A percentile compares a stretch with the other conserved stretches of the same genome.
phyloP scores from a whole-genome alignment of 2,888 invertebrate species.

The Calameuta idolon region DNA sequence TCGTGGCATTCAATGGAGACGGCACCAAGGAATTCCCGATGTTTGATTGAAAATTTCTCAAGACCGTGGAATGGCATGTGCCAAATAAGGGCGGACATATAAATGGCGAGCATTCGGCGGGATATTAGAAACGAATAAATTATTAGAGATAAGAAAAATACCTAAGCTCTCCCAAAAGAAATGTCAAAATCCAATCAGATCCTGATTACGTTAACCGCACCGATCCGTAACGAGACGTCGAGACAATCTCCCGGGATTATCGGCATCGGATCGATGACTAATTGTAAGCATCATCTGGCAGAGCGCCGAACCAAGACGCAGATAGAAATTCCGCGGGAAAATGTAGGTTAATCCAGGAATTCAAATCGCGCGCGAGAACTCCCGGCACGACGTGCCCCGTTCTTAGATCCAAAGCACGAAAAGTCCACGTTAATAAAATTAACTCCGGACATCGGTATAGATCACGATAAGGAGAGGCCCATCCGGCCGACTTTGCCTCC shows the following conservation, averaged over 20 bases:
- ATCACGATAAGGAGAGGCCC: not conserved
- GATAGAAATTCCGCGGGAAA: not conserved
- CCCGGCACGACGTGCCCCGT: not conserved
- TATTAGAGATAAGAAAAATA: not conserved
- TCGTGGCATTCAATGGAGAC: slow-evolving; percentile 47
- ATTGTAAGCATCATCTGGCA: not conserved
- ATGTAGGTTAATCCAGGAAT: not conserved
- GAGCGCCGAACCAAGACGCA: not conserved
- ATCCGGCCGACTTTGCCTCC: not conserved
- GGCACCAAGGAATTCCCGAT: slow-evolving; percentile 57
- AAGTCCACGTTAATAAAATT: not conserved
- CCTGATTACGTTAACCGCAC: not conserved
- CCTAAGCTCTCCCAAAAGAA: not conserved
- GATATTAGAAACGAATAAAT: not conserved
- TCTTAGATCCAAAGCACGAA: not conserved
- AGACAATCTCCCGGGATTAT: not conserved
- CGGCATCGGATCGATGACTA: not conserved
- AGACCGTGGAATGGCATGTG: slow-evolving; percentile 57
- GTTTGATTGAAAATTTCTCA: slow-evolving; percentile 67
- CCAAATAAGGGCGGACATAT: slow-evolving; percentile 20
- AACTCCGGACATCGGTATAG: not conserved
- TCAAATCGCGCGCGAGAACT: not conserved
- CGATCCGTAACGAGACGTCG: not conserved
- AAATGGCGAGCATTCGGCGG: not conserved
- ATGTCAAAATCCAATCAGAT: not conserved